Evolutionary conservation across 1,140 invertebrate genomes (phyloP), one percentile per base, ranked within the genome.

Genomic region (Pemphigus obesinymphae): DNA sequence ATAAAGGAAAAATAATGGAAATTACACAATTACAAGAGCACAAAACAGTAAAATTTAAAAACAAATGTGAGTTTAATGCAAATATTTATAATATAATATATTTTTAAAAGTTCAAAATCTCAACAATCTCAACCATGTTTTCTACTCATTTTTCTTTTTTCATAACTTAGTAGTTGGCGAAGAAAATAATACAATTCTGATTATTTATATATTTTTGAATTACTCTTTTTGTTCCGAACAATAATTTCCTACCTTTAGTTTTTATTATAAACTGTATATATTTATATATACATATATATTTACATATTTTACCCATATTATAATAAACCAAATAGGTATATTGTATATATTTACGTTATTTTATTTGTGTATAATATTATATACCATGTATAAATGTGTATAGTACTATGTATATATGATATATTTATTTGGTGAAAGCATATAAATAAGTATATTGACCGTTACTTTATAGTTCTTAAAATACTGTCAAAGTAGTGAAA

Each of bases 381-480:
- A n/a, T 15, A 70, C 15, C 23, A 70, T 45, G 40, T 29, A 45
- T 70, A 70, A 70, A 70, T 70, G 68, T 45, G 29, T 45, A 45
- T 26, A 45, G 45, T 40, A 68, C 23, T 17, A 29, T 70, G 23
- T 45, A 29, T 70, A 17, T 45, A 70, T 13, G 26, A 17, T 45
- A 70, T 70, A 45, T 70, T 70, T 70, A 70, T 70, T 70, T 70
- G 66, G 66, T 43, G 15, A 29, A 70, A 70, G 8, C 15, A 26
- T 43, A 66, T 34, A 20, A 37, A 70, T 45, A 23, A 26, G 40
- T 70, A 37, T 70, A n/a, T 73, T 73, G 20, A 17, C 13, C 20
- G 26, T 11, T n/a, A 73, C 31, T 48, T 48, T 73, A 3, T 73
- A 50, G 50, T 50, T 48, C 26, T 73, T 73, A 50, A 48, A 50